Base-by-base conservation (phyloP, 2,113 vertebrate genomes). In the Triplophysa rosa region DNA sequence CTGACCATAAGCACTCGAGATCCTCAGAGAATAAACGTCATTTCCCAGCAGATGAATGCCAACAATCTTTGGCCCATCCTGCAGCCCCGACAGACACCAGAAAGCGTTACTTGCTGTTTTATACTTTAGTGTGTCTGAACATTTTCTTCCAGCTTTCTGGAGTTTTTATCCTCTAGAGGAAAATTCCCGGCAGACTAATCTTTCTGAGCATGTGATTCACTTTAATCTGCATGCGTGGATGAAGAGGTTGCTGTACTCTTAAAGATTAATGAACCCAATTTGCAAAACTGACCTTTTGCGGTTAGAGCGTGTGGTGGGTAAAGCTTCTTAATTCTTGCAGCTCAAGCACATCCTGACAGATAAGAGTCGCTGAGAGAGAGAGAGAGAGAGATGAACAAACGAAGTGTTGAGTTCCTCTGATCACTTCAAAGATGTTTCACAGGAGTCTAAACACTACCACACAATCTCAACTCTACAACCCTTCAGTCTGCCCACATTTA, bases 241-340 rank as follows among this genome's bases (percentile, higher is more conserved):
- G 90, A 91, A 90, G 86, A 90, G 84, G 88, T 87, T 89, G 89
- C 88, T 87, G 87, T 90, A 91, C 88, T 89, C 87, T 84, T 81
- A 84, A 90, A 93, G 92, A 93, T 92, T 91, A 92, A 92, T 92
- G 90, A 93, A 92, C 91, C 91, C 90, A 93, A 93, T 93, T 93
- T 93, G 91, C 87, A 88, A 84, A 87, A 92, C 89, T 92, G 92
- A 93, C 92, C 92, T 92, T 92, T 90, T 88, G 86, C 89, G 90
- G 87, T 88, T 84, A 84, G 90, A 91, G 85, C 87, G 87, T 84
- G 87, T 76, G 11, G 65, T 80, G 42, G 76, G 84, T 92, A 76
- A 93, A 93, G 92, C 92, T 86, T 90, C 91, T 93, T 93, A 91
- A 92, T 90, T 88, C 84, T 70, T 85, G 87, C 81, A 90, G 87